Percentiles rank a stretch among this genome's conserved stretches.
These are phyloP conservation scores for Polydrusus pterygomalis DNA, from an alignment of 2,888 invertebrate genomes.

Conservation along the genomic window DNA sequence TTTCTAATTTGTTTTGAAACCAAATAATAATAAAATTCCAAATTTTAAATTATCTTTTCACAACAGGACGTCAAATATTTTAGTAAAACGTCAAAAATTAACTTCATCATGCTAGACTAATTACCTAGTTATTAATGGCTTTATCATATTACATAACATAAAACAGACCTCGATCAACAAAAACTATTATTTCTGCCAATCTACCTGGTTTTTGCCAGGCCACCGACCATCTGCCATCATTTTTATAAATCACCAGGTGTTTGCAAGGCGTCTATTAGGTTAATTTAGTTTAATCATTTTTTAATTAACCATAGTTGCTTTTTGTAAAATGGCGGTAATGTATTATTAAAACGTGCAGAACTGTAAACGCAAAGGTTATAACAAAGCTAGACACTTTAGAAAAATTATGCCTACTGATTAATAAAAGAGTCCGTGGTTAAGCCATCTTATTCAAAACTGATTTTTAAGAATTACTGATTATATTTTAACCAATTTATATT, in stretches of 20 bases:
- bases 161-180: constrained; percentile 8
- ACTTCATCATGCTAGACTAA: constrained; percentile 18
- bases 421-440: too few species aligned
- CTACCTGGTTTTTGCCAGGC: constrained; percentile 46
- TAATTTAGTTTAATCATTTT: constrained; percentile 34
- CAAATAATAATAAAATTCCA: neutral
- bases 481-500: too few species aligned
- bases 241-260: constrained; percentile 43
- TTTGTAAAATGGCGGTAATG: neutral
- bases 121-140: constrained; percentile 20
- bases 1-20: too few species aligned
- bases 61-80: neutral
- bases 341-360: neutral
- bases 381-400: too few species aligned
- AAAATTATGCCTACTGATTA: too few species aligned
- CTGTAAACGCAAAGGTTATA: too few species aligned
- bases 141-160: constrained; percentile 9
- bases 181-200: constrained; percentile 45
- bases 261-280: constrained; percentile 26
- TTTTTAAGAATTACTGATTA: too few species aligned
- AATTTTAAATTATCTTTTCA: neutral
- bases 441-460: too few species aligned
- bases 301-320: constrained; percentile 6
- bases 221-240: constrained; percentile 36
- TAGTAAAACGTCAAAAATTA: neutral